Evolutionary conservation across 2,113 vertebrate genomes (phyloP), one percentile per base, ranked within the genome.

Genomic region (Delphinus delphis): DNA sequence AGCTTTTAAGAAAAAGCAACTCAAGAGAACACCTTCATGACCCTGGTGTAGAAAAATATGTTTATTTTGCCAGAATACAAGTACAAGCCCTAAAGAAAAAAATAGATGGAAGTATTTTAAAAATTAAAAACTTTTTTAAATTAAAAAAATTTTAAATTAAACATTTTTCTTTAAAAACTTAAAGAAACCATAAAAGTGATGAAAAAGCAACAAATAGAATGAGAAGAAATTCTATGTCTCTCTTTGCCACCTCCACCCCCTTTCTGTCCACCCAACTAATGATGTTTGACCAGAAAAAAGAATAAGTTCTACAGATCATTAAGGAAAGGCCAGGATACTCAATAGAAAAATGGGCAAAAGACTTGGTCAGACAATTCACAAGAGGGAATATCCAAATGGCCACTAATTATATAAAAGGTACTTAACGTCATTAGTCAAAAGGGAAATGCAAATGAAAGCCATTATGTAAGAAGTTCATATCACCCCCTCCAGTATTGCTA

Each of bases 11-110:
- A 86, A 91, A 81, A 80, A 47, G 77, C 33, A 85, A 65, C 47
- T 86, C 67, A 83, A 58, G 68, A 79, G 47, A 82, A 83, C n/a
- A 88, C 58, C 77, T 89, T 96, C 67, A 25, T 62, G 82, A 96
- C 55, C 79, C 95, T 80, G 67, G 38, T 55, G 47, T 25, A 86
- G 26, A 20, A 88, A 94, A 85, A 82, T 3, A 20, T 77, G 60
- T 28, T 68, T 80, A 9, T 92, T 70, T 84, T 60, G 62, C 58
- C 28, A 17, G 26, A 68, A 79, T 79, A n/a, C 41, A 90, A 71
- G 21, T 41, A n/a, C 25, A 85, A 95, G 68, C 6, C 3, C 23
- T 77, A 33, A 92, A 94, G 74, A 44, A 53, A 53, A 50, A 79
- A 63, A 53, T 36, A 93, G 21, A 25, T 13, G 47, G 8, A 67